Evolutionary conservation across 2,888 invertebrate species (phyloP).

Genomic region (Monoplex corrugatus): DNA sequence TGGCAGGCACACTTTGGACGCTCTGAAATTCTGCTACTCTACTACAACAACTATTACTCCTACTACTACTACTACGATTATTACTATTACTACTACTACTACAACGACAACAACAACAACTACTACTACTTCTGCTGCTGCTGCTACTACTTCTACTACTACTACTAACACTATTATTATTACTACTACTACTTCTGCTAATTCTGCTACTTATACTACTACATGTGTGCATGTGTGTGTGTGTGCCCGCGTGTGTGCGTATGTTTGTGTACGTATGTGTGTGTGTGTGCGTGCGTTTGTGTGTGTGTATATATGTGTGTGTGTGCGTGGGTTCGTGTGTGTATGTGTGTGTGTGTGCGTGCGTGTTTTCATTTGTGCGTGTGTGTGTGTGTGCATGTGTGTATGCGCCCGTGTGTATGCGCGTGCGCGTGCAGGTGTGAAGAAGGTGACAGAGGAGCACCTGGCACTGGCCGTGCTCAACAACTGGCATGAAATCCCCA

Average conservation of each 20-base stretch:
- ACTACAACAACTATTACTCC: too few species aligned
- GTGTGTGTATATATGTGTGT: neutral
- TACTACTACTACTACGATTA: too few species aligned
- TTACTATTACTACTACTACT: too few species aligned
- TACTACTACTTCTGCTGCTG: too few species aligned
- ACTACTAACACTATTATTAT: too few species aligned
- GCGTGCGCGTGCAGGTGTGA: constrained; percentile 55
- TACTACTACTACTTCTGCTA: too few species aligned
- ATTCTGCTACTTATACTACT: too few species aligned
- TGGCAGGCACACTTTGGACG: too few species aligned
- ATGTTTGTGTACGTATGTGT: neutral
- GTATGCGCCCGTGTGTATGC: neutral
- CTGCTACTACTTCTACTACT: too few species aligned
- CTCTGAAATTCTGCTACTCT: too few species aligned
- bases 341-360: neutral
- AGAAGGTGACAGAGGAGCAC: constrained; percentile 78
- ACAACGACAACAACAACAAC: too few species aligned
- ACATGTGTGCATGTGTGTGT: too few species aligned
- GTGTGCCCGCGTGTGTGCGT: neutral
- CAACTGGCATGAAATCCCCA: constrained; percentile 90
- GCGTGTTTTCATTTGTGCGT: neutral
- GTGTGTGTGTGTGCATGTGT: neutral
- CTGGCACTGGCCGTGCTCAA: constrained; percentile 81
- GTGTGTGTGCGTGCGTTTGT: neutral
- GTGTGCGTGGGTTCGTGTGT: neutral